A percentile compares a stretch with the other conserved stretches of the same genome.
Evolutionary conservation across 2,797 vertebrate species (phyloP).

Genomic region (Liparis tanakae): DNA sequence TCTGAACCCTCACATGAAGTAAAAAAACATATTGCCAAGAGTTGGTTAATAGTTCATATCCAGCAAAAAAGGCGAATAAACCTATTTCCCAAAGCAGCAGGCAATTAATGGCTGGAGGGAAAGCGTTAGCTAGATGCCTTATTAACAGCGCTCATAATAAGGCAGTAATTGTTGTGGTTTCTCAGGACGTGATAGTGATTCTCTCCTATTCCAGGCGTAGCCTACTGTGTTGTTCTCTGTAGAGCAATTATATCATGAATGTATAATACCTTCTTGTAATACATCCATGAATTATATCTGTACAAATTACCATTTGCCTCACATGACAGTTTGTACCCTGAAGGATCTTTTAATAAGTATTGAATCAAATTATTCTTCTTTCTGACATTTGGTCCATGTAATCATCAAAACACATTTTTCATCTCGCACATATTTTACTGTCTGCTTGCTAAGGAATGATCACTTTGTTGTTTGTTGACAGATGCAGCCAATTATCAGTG

Average conservation of each 20-base stretch:
- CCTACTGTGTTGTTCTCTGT: slow-evolving; percentile 12
- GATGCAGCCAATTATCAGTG: slow-evolving; percentile 57
- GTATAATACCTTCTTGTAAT: neutral
- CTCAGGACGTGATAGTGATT: neutral
- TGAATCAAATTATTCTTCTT: slow-evolving; percentile 32
- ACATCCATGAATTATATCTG: neutral
- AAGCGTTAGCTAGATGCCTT: neutral
- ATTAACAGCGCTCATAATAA: slow-evolving; percentile 3
- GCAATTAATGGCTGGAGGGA: neutral
- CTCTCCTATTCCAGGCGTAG: neutral
- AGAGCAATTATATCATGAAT: neutral
- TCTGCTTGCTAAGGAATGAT: slow-evolving; percentile 39
- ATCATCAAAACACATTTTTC: slow-evolving; percentile 7
- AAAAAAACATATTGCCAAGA: neutral
- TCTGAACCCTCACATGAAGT: neutral
- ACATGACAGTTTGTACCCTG: slow-evolving; percentile 15
- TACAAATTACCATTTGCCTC: slow-evolving; percentile 16
- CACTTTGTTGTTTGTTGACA: slow-evolving; percentile 50
- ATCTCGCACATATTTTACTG: slow-evolving; percentile 26
- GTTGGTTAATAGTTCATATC: neutral
- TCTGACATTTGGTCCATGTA: slow-evolving; percentile 17
- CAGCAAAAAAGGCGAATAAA: neutral
- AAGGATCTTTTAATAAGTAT: slow-evolving; percentile 42
- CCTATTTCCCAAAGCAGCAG: neutral
- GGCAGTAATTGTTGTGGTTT: slow-evolving; percentile 11